phyloP scores from a whole-genome alignment of 2,113 vertebrate species.

The Pseudorectes ferrugineus region DNA sequence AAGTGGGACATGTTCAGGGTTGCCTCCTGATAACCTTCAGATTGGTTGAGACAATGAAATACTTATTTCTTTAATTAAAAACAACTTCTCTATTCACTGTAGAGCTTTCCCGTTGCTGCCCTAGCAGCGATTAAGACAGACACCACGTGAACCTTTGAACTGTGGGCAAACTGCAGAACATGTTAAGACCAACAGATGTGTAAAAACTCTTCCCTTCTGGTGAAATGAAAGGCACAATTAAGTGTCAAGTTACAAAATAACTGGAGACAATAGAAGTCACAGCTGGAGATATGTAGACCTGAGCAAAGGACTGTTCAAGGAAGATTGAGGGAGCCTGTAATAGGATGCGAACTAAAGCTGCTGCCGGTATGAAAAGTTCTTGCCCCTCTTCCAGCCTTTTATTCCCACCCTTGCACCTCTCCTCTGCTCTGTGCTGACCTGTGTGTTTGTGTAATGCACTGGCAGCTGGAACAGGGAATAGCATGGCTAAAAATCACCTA shows the following conservation, averaged over 20 bases:
- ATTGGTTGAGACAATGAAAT: neutral
- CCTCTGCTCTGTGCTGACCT: neutral
- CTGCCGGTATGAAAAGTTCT: neutral
- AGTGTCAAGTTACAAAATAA: neutral
- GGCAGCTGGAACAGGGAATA: neutral
- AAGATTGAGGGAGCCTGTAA: neutral
- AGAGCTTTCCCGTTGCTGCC: neutral
- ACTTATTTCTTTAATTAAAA: neutral
- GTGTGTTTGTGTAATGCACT: neutral
- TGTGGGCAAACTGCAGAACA: neutral
- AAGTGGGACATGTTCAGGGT: rapidly evolving
- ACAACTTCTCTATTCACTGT: neutral
- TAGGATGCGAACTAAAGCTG: neutral
- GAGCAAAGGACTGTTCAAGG: neutral
- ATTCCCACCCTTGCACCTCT: neutral
- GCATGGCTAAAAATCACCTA: neutral
- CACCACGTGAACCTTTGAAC: neutral
- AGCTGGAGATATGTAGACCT: neutral
- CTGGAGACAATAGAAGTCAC: neutral
- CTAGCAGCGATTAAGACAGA: neutral
- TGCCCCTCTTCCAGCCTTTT: neutral
- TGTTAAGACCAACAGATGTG: neutral
- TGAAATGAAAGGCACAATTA: neutral
- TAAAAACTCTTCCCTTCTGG: neutral
- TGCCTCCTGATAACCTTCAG: neutral